phyloP scores from a whole-genome alignment of 2,113 vertebrate genomes.

The Carassius auratus region DNA sequence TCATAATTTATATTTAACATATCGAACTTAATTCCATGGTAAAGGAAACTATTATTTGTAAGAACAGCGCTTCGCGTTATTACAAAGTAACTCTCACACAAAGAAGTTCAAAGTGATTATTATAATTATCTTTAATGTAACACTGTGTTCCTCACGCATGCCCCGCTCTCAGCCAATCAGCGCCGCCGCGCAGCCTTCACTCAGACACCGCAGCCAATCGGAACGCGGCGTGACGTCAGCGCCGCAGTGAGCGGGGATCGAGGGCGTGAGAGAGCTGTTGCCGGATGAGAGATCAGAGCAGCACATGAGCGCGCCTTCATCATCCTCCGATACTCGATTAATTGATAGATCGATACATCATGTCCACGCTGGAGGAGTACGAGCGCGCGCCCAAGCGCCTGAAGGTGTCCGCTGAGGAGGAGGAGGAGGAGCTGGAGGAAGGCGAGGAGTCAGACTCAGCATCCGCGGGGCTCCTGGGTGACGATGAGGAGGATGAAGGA shows the following conservation, averaged over 20 bases:
- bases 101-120: slow-evolving; percentile 4
- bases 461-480: slow-evolving; percentile 60
- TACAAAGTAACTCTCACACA: background rate
- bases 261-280: slow-evolving; percentile 26
- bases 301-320: background rate
- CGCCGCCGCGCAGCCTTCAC: background rate
- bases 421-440: slow-evolving; percentile 63
- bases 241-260: slow-evolving; percentile 37
- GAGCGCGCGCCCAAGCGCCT: slow-evolving; percentile 83
- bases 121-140: background rate
- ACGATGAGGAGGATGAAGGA: slow-evolving; percentile 48
- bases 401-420: slow-evolving; percentile 61
- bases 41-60: background rate
- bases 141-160: background rate
- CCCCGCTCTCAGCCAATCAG: slow-evolving; percentile 48
- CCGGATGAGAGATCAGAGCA: slow-evolving; percentile 21
- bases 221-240: slow-evolving; percentile 16
- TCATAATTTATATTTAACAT: background rate
- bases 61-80: background rate
- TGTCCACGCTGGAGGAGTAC: slow-evolving; percentile 77
- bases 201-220: slow-evolving; percentile 48
- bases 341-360: slow-evolving; percentile 9
- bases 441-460: slow-evolving; percentile 63
- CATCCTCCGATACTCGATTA: background rate
- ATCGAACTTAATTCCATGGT: background rate